phyloP scores from a whole-genome alignment of 2,797 vertebrate genomes.

The Anomalospiza imberbis region DNA sequence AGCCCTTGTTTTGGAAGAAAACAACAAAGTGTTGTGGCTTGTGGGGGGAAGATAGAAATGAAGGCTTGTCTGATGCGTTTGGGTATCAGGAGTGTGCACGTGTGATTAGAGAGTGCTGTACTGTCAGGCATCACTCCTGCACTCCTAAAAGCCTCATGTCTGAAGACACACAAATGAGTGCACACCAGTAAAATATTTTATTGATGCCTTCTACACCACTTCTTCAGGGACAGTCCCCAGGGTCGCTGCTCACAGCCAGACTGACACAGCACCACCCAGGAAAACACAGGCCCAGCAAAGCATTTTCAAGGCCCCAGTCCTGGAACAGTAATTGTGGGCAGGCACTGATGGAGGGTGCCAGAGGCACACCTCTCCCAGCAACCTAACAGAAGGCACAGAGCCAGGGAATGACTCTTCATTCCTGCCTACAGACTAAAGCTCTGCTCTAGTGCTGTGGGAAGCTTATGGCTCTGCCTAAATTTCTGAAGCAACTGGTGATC shows the following conservation, averaged over 20 bases:
- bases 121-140: neutral
- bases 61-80: neutral
- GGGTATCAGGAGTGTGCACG: neutral
- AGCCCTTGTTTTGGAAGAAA: neutral
- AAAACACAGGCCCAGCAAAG: neutral
- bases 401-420: neutral
- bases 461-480: neutral
- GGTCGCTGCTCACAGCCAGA: neutral
- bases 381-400: neutral
- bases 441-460: neutral
- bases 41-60: neutral
- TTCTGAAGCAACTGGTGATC: neutral
- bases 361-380: neutral
- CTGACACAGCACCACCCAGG: too few species aligned
- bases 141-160: neutral
- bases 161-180: neutral
- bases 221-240: neutral
- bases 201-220: neutral
- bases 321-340: accelerated
- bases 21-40: neutral
- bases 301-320: neutral
- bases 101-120: neutral
- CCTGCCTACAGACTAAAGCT: neutral
- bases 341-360: accelerated
- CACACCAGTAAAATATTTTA: neutral